A percentile compares a stretch with the other conserved stretches of the same genome.
Conservation (phyloP, 2,113 vertebrate genomes). For the Chamaea fasciata region DNA sequence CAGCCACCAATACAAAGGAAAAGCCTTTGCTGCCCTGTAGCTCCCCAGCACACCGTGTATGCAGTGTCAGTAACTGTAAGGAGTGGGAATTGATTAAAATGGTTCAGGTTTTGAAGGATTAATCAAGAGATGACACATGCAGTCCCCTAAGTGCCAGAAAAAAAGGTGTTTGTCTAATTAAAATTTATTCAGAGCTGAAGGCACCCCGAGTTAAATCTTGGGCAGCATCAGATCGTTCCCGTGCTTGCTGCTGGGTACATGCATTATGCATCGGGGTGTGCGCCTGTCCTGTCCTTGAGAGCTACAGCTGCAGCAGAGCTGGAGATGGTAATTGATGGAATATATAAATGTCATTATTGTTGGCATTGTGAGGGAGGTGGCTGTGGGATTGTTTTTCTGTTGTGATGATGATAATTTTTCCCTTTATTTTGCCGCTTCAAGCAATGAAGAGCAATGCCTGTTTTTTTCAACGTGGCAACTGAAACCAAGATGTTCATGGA, state of each 20-base stretch:
- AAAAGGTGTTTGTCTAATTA: constrained; percentile 59
- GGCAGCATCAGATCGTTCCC: neutral
- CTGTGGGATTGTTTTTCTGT: neutral
- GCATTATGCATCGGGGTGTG: constrained; percentile 41
- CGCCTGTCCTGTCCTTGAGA: constrained; percentile 28
- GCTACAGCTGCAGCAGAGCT: constrained; percentile 46
- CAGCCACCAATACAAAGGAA: neutral
- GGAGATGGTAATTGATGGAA: constrained; percentile 44
- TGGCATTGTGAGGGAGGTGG: neutral
- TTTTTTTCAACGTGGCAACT: neutral
- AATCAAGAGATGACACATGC: constrained; percentile 55
- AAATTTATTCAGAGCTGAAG: constrained; percentile 58
- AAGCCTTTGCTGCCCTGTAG: neutral
- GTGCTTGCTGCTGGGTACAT: neutral
- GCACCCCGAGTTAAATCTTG: neutral
- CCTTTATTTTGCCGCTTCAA: neutral
- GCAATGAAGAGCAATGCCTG: neutral
- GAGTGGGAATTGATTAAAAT: constrained; percentile 43
- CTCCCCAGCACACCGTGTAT: neutral
- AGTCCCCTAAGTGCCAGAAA: constrained; percentile 18
- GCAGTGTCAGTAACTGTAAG: neutral
- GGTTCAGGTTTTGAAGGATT: constrained; percentile 55
- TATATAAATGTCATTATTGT: constrained; percentile 55
- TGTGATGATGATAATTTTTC: neutral
- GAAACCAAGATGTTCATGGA: neutral